Evolutionary conservation across 2,888 invertebrate species (phyloP).

Genomic region (Anoncus sp.): DNA sequence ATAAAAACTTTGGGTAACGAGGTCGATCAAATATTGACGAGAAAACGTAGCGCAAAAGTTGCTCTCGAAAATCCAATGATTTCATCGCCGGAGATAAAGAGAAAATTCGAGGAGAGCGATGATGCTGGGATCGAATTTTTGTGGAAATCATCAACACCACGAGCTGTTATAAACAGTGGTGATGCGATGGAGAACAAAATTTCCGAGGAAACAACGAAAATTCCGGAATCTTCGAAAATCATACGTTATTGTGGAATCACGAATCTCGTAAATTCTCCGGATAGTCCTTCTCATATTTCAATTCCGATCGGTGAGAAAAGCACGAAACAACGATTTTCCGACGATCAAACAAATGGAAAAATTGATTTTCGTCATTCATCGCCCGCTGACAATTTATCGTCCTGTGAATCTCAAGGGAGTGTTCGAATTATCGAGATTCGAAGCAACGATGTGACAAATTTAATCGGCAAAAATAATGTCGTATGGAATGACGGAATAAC

Average conservation of each 20-base stretch:
- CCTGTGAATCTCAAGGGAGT: slow-evolving; percentile 24
- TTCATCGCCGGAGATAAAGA: slow-evolving; percentile 33
- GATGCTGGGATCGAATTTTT: background rate
- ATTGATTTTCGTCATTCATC: background rate
- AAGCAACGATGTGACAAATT: background rate
- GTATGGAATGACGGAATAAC: background rate
- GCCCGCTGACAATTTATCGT: background rate
- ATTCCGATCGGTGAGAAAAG: background rate
- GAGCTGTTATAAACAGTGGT: background rate
- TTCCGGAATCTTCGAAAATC: background rate
- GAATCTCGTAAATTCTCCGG: background rate
- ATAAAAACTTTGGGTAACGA: slow-evolving; percentile 37
- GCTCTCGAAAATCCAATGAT: slow-evolving; percentile 10
- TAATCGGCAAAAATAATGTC: background rate
- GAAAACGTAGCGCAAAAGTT: slow-evolving; percentile 40
- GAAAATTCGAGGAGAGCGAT: slow-evolving; percentile 8
- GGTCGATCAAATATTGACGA: slow-evolving; percentile 43
- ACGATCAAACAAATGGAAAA: background rate
- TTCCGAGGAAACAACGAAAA: background rate
- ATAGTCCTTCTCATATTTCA: background rate
- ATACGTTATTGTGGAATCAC: background rate
- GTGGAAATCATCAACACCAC: slow-evolving; percentile 10
- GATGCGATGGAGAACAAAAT: background rate
- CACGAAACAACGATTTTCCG: background rate
- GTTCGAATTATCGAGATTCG: slow-evolving; percentile 30